A percentile compares a stretch with the other conserved stretches of the same genome.
Evolutionary conservation across 2,113 vertebrate species (phyloP).

Genomic region (Lasiurus cinereus): DNA sequence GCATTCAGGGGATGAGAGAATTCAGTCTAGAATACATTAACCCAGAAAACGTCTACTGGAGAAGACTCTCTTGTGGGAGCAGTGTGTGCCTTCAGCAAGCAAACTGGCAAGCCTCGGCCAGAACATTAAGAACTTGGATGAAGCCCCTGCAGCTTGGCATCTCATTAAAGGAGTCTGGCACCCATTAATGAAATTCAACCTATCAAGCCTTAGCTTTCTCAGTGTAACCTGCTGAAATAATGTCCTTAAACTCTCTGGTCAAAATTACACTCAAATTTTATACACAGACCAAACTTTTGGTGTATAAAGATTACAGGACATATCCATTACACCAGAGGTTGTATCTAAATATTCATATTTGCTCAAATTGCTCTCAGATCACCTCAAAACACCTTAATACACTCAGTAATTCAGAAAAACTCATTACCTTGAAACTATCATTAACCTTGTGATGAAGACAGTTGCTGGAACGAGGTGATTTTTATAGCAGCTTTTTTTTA

Average conservation of each 20-base stretch:
- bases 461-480: constrained; percentile 59
- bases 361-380: constrained; percentile 61
- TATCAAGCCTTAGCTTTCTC: constrained; percentile 55
- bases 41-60: constrained; percentile 60
- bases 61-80: not conserved
- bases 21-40: constrained; percentile 63
- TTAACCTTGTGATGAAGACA: constrained; percentile 74
- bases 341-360: constrained; percentile 79
- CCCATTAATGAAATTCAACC: constrained; percentile 57
- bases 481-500: constrained; percentile 62
- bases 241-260: constrained; percentile 50
- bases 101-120: constrained; percentile 4
- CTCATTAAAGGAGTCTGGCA: constrained; percentile 30
- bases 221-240: constrained; percentile 67
- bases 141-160: constrained; percentile 33
- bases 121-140: constrained; percentile 31
- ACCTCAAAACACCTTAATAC: constrained; percentile 58
- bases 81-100: not conserved
- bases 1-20: constrained; percentile 73
- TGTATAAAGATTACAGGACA: constrained; percentile 32
- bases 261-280: constrained; percentile 52
- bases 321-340: constrained; percentile 69
- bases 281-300: not conserved
- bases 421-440: constrained; percentile 73
- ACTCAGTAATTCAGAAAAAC: constrained; percentile 68